Base-by-base conservation (phyloP, 2,797 vertebrate genomes). In the Sebastiscus albofasciatus region DNA sequence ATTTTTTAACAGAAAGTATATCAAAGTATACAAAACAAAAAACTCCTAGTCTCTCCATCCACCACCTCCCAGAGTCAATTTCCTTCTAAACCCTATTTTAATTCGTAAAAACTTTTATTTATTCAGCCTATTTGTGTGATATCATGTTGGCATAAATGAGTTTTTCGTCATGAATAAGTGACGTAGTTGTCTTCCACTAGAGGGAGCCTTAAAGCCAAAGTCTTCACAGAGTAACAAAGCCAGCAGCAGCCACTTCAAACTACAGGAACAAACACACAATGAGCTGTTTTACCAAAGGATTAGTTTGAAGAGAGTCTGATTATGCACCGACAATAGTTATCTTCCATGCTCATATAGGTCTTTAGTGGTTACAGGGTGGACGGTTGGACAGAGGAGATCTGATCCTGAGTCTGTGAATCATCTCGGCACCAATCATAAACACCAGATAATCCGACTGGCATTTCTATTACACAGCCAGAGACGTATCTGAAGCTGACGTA, bases 171-270 rank as follows among this genome's bases (percentile, higher is more conserved):
- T 42, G 24, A 73, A 5, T 42, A 56, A 26, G 39, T 24, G 12
- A 52, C 26, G 34, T 24, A 6, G 66, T 7, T 5, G n/a, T 77
- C 29, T 14, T 27, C 83, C 94, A 88, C 87, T 46, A 95, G 94
- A 89, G 91, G 92, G 93, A 55, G 78, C 83, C 84, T 76, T 61
- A 70, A 60, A 49, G 59, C 75, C 68, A 87, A 31, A 24, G 8
- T 31, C 64, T 6, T 8, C 34, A n/a, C 5, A 36, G n/a, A 39
- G 12, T 2, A 46, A 22, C 24, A 58, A 61, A 67, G 24, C 31
- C 56, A 60, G 34, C 42, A 72, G 55, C 42, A 72, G 55, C 66
- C 55, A 55, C 33, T 72, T 76, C 42, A 13, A 22, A 20, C 46
- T 55, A n/a, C 59, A 78, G 72, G 27, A 61, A 27, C 42, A 62